Percentiles rank a stretch among this genome's conserved stretches.
These are phyloP conservation scores for Spinus pinus DNA, from an alignment of 2,797 vertebrate species.

Conservation along the genomic window DNA sequence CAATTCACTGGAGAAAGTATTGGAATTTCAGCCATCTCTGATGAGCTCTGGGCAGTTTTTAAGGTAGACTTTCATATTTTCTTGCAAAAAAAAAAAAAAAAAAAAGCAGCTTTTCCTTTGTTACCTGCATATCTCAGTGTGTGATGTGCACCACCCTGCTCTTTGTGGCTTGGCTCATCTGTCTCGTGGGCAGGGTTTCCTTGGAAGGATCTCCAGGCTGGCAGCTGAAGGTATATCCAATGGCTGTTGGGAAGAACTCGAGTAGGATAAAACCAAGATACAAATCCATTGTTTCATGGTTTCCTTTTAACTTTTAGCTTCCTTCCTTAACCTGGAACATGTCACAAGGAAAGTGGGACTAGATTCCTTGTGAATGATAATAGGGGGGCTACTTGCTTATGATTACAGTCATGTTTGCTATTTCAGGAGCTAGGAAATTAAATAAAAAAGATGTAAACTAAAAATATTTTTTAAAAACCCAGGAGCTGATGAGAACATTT, in stretches of 20 bases:
- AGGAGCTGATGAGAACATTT: background rate
- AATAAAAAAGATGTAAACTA: background rate
- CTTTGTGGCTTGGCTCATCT: background rate
- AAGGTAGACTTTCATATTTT: background rate
- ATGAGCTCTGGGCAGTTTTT: background rate
- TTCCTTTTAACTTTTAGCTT: background rate
- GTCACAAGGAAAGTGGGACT: background rate
- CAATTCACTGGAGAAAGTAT: conserved; percentile 7
- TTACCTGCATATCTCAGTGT: background rate
- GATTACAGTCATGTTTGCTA: background rate
- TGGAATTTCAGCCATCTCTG: background rate
- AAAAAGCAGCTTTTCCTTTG: background rate
- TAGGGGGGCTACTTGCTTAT: background rate
- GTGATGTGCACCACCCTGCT: background rate
- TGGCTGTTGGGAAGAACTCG: background rate
- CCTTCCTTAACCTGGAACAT: background rate
- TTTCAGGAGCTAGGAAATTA: background rate
- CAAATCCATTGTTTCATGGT: background rate
- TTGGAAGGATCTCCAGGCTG: background rate
- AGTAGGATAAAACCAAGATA: background rate
- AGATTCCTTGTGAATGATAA: background rate
- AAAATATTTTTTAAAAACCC: background rate
- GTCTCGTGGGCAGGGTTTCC: background rate
- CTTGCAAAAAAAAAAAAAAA: background rate
- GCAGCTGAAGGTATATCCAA: background rate